Percentiles rank a stretch among this genome's conserved stretches.
These are phyloP conservation scores for Beroe ovata DNA, from an alignment of 37 sponge, comb jelly and placozoan species.

Conservation along the genomic window DNA sequence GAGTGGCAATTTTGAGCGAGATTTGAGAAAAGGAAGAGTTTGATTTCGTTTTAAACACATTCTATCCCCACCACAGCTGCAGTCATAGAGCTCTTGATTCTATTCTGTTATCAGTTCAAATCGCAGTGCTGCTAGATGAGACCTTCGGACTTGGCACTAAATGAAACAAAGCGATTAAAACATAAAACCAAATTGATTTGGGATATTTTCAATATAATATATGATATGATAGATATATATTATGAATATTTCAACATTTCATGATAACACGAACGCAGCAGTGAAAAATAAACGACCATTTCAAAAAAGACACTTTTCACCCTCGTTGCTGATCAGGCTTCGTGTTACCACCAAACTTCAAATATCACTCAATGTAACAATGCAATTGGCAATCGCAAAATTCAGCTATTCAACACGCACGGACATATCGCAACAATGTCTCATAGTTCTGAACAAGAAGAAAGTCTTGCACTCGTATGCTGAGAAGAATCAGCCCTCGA, in stretches of 20 bases:
- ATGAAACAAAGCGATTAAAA: slow-evolving; percentile 13
- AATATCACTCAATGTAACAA: not conserved
- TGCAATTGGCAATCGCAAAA: not conserved
- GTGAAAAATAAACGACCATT: too few species aligned
- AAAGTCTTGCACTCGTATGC: not conserved
- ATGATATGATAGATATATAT: slow-evolving; percentile 25
- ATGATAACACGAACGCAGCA: not conserved
- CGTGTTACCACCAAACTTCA: not conserved
- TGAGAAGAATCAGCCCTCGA: not conserved
- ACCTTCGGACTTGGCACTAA: not conserved
- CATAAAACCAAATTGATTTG: slow-evolving; percentile 47
- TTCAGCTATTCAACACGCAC: not conserved
- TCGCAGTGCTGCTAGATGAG: too few species aligned
- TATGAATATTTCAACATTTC: not conserved
- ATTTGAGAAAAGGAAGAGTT: too few species aligned
- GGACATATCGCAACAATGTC: too few species aligned
- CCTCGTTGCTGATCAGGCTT: too few species aligned
- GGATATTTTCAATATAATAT: slow-evolving; percentile 55
- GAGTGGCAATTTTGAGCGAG: too few species aligned
- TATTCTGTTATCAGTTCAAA: too few species aligned
- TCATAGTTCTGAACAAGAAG: too few species aligned
- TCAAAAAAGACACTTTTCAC: too few species aligned
- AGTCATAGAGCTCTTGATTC: too few species aligned
- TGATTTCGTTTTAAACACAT: too few species aligned
- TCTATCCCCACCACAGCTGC: too few species aligned